Evolutionary conservation across 2,113 vertebrate species (phyloP).

Genomic region (Pterocles orientalis): DNA sequence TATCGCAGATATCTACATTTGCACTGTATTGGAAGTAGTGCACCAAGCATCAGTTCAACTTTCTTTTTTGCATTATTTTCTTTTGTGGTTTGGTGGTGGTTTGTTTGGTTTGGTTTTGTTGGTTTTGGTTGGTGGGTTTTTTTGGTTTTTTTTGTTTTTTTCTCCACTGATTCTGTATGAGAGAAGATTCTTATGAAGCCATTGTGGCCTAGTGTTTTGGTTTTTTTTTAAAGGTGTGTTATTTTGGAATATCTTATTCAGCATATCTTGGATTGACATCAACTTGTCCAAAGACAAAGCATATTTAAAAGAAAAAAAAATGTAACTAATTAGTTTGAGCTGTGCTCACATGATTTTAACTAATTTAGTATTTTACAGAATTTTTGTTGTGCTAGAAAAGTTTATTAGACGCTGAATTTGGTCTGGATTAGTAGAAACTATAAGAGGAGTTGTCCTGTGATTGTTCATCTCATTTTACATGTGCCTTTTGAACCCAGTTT

Average conservation of each 20-base stretch:
- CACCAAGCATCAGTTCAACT: neutral
- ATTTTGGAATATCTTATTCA: neutral
- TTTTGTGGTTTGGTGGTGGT: neutral
- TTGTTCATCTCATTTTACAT: neutral
- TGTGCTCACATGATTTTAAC: neutral
- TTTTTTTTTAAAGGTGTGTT: neutral
- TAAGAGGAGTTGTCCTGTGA: neutral
- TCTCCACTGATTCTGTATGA: neutral
- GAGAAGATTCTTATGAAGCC: neutral
- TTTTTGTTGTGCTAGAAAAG: neutral
- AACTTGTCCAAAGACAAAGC: neutral
- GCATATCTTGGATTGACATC: neutral
- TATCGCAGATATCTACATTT: neutral
- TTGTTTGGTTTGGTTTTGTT: no score
- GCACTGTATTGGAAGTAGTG: neutral
- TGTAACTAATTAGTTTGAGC: neutral
- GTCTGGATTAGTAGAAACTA: neutral
- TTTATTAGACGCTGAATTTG: neutral
- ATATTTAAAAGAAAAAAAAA: neutral
- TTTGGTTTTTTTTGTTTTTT: neutral
- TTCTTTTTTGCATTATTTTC: neutral
- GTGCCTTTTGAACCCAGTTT: neutral
- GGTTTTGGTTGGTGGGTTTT: neutral
- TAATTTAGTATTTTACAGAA: neutral
- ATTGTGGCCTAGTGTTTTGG: neutral